Evolutionary conservation across 2,797 vertebrate species (phyloP).

Genomic region (Mormyrus hasselquistii): DNA sequence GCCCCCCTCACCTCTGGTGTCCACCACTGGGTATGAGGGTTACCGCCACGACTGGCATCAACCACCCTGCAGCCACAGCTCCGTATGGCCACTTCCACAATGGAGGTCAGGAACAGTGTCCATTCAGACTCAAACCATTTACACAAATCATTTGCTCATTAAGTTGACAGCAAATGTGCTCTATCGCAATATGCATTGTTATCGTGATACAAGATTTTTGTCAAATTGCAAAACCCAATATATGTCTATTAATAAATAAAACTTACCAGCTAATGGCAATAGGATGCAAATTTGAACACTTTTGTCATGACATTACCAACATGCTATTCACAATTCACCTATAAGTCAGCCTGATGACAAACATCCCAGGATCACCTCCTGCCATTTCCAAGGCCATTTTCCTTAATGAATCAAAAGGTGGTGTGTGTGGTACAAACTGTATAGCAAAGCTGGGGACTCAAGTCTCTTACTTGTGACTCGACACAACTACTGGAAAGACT

Average conservation of each 20-base stretch:
- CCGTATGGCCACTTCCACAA: no score
- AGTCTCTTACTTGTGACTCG: not conserved
- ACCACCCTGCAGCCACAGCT: no score
- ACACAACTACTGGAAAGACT: not conserved
- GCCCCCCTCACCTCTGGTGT: no score
- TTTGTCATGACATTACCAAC: not conserved
- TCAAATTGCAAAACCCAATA: not conserved
- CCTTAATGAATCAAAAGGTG: not conserved
- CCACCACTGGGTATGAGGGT: no score
- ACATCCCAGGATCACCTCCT: not conserved
- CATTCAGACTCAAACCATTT: no score
- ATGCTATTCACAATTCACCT: not conserved
- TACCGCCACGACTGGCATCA: no score
- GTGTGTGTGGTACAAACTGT: not conserved
- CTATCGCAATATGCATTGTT: not conserved
- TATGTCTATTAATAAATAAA: not conserved
- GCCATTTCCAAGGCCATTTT: not conserved
- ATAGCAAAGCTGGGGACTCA: not conserved
- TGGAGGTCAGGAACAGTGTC: no score
- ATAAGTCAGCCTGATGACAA: not conserved
- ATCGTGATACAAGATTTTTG: not conserved
- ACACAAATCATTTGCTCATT: not conserved
- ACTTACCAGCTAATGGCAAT: not conserved
- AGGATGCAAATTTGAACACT: not conserved
- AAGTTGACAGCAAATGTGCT: not conserved